Base-by-base conservation (phyloP, 2,797 vertebrate species). In the Cossypha dichroa region DNA sequence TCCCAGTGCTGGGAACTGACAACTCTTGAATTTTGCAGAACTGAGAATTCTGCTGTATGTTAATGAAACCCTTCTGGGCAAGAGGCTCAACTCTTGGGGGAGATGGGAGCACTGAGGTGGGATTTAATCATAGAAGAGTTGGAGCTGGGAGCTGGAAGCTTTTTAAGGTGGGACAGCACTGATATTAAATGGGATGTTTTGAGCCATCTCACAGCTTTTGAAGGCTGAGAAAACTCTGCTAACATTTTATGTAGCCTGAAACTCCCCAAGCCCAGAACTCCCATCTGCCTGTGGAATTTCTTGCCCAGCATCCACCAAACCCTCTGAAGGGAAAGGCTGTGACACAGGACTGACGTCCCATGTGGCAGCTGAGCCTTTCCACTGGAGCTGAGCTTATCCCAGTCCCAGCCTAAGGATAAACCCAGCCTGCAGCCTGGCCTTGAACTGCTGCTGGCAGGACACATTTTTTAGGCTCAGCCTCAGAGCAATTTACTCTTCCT, bases 1-100 rank as follows among this genome's bases (percentile, higher is more conserved):
- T 78, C 92, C 92, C 67, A 73, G 46, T 3, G 48, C 26, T 84
- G 80, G 90, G 76, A 96, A 40, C n/a, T 73, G 41, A 36, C 26
- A 46, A 41, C 41, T 16, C n/a, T 18, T 23, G 33, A 29, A 58
- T 73, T 73, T 31, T 46, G 54, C 54, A 58, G 41, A 46, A 31
- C 20, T 46, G 70, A 36, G 26, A 46, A 36, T 58, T 46, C 33
- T 58, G 41, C 41, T 46, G 54, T 29, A 46, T 58, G 26, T 31
- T 58, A 31, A 19, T 23, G 7, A 73, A 58, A 46, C 10, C 54
- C 41, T 73, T 31, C 55, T 59, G 34, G 22, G 8, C 43, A 20
- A 58, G 33, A 48, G 28, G 22, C 6, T 74, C 34, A 15, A 0
- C 16, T 38, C 34, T 29, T 48, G 72, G 10, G 54, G 29, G 21